Evolutionary conservation across 1,140 invertebrate genomes (phyloP).

Genomic region (Hyles euphorbiae): DNA sequence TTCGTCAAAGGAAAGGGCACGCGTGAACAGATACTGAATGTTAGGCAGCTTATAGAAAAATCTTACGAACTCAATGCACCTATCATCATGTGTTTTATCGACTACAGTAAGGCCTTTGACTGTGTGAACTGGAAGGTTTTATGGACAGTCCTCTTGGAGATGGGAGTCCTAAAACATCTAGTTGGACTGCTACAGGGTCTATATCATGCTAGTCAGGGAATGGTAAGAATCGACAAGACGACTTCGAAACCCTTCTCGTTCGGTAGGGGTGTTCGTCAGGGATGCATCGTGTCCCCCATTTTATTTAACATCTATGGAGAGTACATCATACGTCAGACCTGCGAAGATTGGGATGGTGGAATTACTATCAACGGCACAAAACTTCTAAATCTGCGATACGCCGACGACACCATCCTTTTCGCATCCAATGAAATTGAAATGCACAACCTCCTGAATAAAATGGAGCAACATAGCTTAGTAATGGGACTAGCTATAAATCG

Average conservation of each 20-base stretch:
- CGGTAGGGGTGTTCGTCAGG: constrained; percentile 21
- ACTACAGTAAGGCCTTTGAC: constrained; percentile 22
- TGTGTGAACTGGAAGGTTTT: constrained; percentile 15
- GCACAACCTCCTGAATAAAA: background rate
- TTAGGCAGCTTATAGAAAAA: constrained; percentile 14
- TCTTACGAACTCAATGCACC: constrained; percentile 14
- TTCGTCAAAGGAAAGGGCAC: constrained; percentile 26
- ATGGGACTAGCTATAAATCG: background rate
- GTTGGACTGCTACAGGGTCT: constrained; percentile 7
- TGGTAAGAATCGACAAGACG: constrained; percentile 7
- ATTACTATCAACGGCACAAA: constrained; percentile 7
- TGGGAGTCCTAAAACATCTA: constrained; percentile 15
- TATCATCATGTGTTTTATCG: constrained; percentile 14
- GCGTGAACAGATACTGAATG: constrained; percentile 25
- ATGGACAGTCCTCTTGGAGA: constrained; percentile 13
- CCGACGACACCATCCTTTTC: constrained; percentile 7
- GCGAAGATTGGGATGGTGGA: constrained; percentile 16
- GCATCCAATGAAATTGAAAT: background rate
- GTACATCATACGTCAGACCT: constrained; percentile 13
- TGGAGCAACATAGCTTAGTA: background rate
- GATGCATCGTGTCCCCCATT: constrained; percentile 14
- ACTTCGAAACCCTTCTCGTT: constrained; percentile 8
- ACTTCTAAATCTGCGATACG: constrained; percentile 15
- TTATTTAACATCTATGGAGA: constrained; percentile 25
- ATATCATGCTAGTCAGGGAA: constrained; percentile 5